Percentiles rank a stretch among this genome's conserved stretches.
phyloP scores from a whole-genome alignment of 92 coral and sea anemone genomes.

The Hydrozoanthus gracilis region DNA sequence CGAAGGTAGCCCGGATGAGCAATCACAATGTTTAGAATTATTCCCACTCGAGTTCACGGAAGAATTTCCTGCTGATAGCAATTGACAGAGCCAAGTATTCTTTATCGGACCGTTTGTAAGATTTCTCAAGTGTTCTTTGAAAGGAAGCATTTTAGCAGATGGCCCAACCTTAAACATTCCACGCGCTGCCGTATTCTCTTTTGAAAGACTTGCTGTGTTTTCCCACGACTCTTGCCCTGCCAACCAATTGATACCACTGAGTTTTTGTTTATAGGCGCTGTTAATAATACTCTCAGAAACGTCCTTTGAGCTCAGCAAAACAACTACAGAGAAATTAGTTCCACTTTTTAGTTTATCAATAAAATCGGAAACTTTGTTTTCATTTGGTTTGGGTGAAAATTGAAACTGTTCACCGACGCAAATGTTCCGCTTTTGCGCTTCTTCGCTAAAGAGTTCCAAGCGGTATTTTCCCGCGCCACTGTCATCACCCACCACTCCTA shows the following conservation, averaged over 20 bases:
- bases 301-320: constrained; percentile 64
- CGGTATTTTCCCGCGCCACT: constrained; percentile 50
- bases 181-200: constrained; percentile 75
- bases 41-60: constrained; percentile 32
- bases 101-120: constrained; percentile 49
- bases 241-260: constrained; percentile 74
- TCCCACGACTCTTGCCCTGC: constrained; percentile 83
- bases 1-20: constrained; percentile 61
- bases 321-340: constrained; percentile 77
- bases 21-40: constrained; percentile 48
- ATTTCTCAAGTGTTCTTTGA: constrained; percentile 63
- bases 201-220: constrained; percentile 56
- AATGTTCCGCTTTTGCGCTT: constrained; percentile 55
- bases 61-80: constrained; percentile 43
- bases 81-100: constrained; percentile 65
- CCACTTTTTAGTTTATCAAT: constrained; percentile 58
- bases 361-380: constrained; percentile 57
- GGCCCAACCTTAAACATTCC: constrained; percentile 81
- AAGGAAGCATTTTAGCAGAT: constrained; percentile 57
- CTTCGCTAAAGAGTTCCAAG: constrained; percentile 53
- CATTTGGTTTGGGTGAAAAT: constrained; percentile 52
- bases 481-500: constrained; percentile 71
- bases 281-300: constrained; percentile 65
- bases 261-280: constrained; percentile 79
- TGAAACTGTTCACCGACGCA: constrained; percentile 71